Percentiles rank a stretch among this genome's conserved stretches.
Conservation (phyloP, 2,888 invertebrate species). For the Philonicus albiceps region DNA sequence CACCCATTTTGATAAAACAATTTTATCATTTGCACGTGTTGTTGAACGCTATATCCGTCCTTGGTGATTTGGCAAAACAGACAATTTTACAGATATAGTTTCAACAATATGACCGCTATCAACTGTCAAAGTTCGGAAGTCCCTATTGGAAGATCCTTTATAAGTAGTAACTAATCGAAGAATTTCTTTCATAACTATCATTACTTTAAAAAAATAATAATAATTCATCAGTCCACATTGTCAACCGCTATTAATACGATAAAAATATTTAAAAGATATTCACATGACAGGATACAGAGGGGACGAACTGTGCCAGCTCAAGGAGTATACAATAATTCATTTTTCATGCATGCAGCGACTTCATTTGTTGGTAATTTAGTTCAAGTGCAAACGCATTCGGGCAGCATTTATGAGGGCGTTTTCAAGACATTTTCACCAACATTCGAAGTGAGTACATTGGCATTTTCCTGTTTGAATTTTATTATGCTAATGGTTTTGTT, state of each 20-base stretch:
- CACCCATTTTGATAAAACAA: too few relatives aligned
- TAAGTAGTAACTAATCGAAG: neutral
- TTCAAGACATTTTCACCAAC: slow-evolving; percentile 88
- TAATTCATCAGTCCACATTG: neutral
- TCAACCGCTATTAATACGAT: slow-evolving; percentile 20
- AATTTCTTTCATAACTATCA: neutral
- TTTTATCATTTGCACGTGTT: too few relatives aligned
- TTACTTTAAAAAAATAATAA: neutral
- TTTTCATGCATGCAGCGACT: slow-evolving; percentile 89
- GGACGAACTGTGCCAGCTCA: slow-evolving; percentile 74
- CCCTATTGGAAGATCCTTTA: too few relatives aligned
- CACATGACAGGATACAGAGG: slow-evolving; percentile 61
- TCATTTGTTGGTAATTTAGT: slow-evolving; percentile 85
- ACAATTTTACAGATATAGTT: too few relatives aligned
- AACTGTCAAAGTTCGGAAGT: too few relatives aligned
- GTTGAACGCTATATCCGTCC: too few relatives aligned
- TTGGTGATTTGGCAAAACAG: too few relatives aligned
- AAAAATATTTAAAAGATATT: slow-evolving; percentile 45
- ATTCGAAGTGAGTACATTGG: slow-evolving; percentile 73
- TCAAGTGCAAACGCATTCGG: slow-evolving; percentile 83
- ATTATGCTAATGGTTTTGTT: neutral
- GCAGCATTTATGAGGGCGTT: slow-evolving; percentile 86
- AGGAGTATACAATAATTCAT: slow-evolving; percentile 88
- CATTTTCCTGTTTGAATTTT: neutral
- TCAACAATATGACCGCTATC: too few relatives aligned